Base-by-base conservation (phyloP, 2,797 vertebrate species). In the Salmo trutta region DNA sequence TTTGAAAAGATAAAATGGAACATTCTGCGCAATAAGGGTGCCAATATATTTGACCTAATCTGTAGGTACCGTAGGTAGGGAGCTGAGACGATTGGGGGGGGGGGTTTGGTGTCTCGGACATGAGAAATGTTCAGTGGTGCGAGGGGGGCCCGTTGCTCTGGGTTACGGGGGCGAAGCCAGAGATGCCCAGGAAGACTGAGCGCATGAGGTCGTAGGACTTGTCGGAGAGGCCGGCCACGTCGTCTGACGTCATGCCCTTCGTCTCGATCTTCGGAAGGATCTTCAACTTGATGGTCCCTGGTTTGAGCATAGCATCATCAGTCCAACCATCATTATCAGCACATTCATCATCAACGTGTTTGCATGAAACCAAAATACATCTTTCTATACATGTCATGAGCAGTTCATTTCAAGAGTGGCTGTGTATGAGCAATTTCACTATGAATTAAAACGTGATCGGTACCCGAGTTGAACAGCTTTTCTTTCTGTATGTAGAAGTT, bases 401-500 rank as follows among this genome's bases (percentile, higher is more conserved):
- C n/a, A 62, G 7, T 62, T 62, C 7, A 10, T 21, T n/a, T 62
- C n/a, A 24, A 21, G 21, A 24, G n/a, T 12, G 14, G 2, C 41
- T 14, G 10, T 47, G 41, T 47, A 47, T 14, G 41, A 47, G 10
- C 10, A 12, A 47, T 47, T 47, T 47, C 41, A 47, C 10, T 12
- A 62, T 2, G 21, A 62, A 62, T 62, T 7, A 62, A 12, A 62
- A 21, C n/a, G 6, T 47, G 8, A 47, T 76, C 82, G 78, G 12
- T 94, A 99, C 98, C 98, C 85, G 98, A 96, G 31, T 95, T 97
- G 91, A 99, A 99, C 74, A 95, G 91, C 73, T 96, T 96, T 24
- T 94, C 95, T 91, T 93, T 94, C 74, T 92, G 90, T 80, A 95
- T 89, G 86, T 99, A 99, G 92, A 99, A 99, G 83, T 87, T 94